phyloP scores from a whole-genome alignment of 2,797 vertebrate species.

The Hephaestus fuliginosus region DNA sequence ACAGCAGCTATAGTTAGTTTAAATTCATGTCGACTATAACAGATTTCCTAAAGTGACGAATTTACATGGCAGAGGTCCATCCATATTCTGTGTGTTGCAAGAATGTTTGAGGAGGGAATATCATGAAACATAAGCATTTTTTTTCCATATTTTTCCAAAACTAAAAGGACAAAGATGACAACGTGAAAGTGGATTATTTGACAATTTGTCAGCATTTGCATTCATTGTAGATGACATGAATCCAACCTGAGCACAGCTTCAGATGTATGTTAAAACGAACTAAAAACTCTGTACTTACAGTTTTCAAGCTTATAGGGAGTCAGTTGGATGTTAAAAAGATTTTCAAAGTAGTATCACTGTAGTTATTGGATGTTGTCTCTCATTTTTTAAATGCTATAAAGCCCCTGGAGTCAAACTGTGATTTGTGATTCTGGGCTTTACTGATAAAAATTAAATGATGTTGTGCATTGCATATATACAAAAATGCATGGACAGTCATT shows the following conservation, averaged over 20 bases:
- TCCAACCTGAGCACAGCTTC: constrained; percentile 8
- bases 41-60: not conserved
- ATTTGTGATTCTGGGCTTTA: too few relatives aligned
- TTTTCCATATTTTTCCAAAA: not conserved
- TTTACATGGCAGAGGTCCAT: not conserved
- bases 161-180: constrained; percentile 4
- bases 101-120: not conserved
- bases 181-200: not conserved
- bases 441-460: too few relatives aligned
- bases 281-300: not conserved
- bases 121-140: not conserved
- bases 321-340: not conserved
- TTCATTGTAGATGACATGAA: constrained; percentile 6
- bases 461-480: not conserved
- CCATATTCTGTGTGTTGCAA: not conserved
- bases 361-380: constrained; percentile 8
- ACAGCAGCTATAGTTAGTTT: not conserved
- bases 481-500: not conserved
- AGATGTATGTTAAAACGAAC: constrained; percentile 23
- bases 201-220: constrained; percentile 1
- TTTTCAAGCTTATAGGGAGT: not conserved
- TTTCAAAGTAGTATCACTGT: not conserved
- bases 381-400: not conserved
- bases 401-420: too few relatives aligned
- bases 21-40: not conserved